Conservation (phyloP, 2,797 vertebrate genomes). For the Sternarchorhynchus goeldii region DNA sequence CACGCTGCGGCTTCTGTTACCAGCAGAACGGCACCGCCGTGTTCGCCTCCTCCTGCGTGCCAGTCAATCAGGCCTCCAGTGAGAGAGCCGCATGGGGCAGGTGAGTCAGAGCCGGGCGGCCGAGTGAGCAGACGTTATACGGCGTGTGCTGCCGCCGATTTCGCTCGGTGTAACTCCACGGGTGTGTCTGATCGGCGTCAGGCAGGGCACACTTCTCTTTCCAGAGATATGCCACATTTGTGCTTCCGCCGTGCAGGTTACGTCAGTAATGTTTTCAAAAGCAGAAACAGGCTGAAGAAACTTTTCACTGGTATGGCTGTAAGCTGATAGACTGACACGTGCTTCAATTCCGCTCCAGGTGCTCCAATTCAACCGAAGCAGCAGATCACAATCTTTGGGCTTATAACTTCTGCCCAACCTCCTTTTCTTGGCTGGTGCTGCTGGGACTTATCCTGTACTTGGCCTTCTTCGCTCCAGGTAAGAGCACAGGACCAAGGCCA, state of each 20-base stretch:
- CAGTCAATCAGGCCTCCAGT: slow-evolving; percentile 85
- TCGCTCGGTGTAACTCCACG: slow-evolving; percentile 1
- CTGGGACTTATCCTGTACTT: slow-evolving; percentile 91
- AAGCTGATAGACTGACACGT: neutral
- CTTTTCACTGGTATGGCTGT: neutral
- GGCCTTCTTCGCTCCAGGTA: slow-evolving; percentile 93
- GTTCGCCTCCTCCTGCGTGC: slow-evolving; percentile 86
- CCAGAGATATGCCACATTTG: no score
- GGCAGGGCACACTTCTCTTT: no score
- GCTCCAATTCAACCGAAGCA: slow-evolving; percentile 85
- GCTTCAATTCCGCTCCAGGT: slow-evolving; percentile 70
- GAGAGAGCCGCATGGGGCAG: slow-evolving; percentile 94
- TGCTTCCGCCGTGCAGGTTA: neutral
- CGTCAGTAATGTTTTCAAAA: neutral
- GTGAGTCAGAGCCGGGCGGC: slow-evolving; percentile 73
- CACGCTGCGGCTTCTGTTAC: slow-evolving; percentile 95
- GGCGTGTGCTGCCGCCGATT: neutral
- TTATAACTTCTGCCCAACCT: slow-evolving; percentile 96
- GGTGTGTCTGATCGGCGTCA: no score
- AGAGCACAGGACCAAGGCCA: slow-evolving; percentile 45
- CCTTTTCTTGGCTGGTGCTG: slow-evolving; percentile 91
- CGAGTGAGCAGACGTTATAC: neutral
- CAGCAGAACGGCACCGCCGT: slow-evolving; percentile 85
- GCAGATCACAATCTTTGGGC: slow-evolving; percentile 87
- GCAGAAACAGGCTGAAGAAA: neutral